Conservation (phyloP, 2,113 vertebrate species). For the Nothoprocta pentlandii region DNA sequence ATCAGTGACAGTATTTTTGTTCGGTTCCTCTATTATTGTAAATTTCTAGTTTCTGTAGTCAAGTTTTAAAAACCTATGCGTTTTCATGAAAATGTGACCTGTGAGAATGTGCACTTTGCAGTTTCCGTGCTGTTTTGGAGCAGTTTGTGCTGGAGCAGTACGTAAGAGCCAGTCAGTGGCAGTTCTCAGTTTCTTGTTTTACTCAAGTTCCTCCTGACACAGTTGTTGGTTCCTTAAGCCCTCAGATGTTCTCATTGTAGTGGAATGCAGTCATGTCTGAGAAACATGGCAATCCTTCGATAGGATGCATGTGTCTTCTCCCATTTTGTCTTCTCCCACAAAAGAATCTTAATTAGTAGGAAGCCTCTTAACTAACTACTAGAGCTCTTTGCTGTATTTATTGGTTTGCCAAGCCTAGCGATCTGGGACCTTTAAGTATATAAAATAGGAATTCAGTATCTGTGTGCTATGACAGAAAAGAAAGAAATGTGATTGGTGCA, state of each 20-base stretch:
- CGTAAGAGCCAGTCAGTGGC: not conserved
- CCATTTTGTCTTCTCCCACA: not conserved
- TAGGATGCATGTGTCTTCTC: not conserved
- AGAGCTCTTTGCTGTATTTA: not conserved
- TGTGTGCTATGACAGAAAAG: not conserved
- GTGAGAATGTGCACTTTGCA: not conserved
- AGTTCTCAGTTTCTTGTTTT: not conserved
- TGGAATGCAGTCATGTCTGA: rapidly evolving
- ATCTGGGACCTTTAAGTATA: not conserved
- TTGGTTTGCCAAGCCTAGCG: not conserved
- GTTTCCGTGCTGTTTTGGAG: not conserved
- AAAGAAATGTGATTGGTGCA: not conserved
- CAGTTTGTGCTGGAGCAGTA: not conserved
- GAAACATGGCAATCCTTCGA: not conserved
- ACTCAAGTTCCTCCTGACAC: not conserved
- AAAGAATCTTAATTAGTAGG: not conserved
- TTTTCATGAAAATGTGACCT: not conserved
- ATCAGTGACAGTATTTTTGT: not conserved
- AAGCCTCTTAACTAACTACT: not conserved
- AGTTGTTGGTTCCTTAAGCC: not conserved
- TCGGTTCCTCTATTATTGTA: not conserved
- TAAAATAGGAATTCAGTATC: not conserved
- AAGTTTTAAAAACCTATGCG: not conserved
- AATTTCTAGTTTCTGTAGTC: not conserved
- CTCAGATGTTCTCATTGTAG: not conserved